These are phyloP conservation scores for Pardalotus punctatus DNA, from an alignment of 2,113 vertebrate genomes.

Conservation along the genomic window DNA sequence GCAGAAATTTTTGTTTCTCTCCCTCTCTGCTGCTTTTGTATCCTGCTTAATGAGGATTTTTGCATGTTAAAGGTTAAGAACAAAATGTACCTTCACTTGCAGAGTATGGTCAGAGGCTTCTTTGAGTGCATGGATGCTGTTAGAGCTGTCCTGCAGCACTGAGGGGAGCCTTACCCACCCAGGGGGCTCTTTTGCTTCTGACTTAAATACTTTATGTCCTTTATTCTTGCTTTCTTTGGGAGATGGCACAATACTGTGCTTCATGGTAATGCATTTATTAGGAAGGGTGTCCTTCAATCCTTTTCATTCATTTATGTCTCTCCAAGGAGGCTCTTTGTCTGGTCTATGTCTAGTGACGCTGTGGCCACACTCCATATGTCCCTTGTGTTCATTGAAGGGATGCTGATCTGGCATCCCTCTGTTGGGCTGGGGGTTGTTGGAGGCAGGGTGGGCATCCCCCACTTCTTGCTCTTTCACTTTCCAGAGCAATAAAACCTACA, in stretches of 20 bases:
- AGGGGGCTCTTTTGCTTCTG: neutral
- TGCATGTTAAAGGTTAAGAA: constrained; percentile 8
- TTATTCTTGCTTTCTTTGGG: neutral
- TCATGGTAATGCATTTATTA: neutral
- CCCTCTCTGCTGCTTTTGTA: neutral
- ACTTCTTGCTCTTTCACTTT: neutral
- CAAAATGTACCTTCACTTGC: neutral
- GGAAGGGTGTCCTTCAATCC: neutral
- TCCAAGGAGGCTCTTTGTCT: neutral
- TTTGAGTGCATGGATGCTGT: neutral
- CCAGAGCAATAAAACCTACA: neutral
- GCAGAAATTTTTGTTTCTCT: neutral
- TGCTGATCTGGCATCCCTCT: neutral
- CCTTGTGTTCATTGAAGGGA: neutral
- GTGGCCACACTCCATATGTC: neutral
- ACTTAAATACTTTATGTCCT: neutral
- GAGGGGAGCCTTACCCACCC: neutral
- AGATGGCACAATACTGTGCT: neutral
- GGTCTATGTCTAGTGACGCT: neutral
- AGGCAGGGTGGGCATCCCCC: neutral
- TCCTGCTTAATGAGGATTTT: constrained; percentile 18
- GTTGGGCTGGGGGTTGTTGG: neutral
- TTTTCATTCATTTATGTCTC: neutral
- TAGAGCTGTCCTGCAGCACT: neutral
- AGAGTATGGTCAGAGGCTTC: neutral